phyloP scores from a whole-genome alignment of 2,113 vertebrate species.

The Rhinolophus ferrumequinum region DNA sequence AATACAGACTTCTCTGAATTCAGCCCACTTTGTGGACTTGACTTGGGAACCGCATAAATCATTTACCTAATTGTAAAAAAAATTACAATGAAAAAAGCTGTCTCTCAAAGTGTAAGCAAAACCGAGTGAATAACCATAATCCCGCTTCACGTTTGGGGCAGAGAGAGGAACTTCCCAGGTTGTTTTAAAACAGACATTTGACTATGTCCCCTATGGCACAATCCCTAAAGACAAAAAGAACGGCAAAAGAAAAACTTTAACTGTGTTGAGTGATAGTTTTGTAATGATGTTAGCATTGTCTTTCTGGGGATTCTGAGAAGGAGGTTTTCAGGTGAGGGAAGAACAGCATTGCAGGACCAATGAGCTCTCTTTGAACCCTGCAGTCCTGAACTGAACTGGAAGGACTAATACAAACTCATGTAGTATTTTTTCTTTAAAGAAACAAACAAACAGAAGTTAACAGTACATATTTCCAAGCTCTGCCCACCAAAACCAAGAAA shows the following conservation, averaged over 20 bases:
- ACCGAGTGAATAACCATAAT: neutral
- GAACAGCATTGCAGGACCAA: neutral
- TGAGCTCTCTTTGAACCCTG: neutral
- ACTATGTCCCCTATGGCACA: neutral
- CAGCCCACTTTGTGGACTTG: neutral
- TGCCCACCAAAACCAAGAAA: neutral
- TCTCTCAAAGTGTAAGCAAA: constrained; percentile 8
- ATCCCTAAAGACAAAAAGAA: neutral
- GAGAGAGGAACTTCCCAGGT: neutral
- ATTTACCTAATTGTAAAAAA: neutral
- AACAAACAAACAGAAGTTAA: neutral
- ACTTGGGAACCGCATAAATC: neutral
- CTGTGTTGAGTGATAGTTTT: neutral
- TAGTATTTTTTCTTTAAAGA: neutral
- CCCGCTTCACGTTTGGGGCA: neutral
- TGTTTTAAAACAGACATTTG: neutral
- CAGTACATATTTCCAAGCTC: neutral
- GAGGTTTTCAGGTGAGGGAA: neutral
- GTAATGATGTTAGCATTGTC: neutral
- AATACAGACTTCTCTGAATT: neutral
- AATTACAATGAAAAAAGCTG: neutral
- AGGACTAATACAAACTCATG: neutral
- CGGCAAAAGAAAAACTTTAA: neutral
- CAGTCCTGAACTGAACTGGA: neutral
- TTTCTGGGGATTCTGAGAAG: neutral